Conservation (phyloP, 2,888 invertebrate genomes). For the Palloptera scutellata region DNA sequence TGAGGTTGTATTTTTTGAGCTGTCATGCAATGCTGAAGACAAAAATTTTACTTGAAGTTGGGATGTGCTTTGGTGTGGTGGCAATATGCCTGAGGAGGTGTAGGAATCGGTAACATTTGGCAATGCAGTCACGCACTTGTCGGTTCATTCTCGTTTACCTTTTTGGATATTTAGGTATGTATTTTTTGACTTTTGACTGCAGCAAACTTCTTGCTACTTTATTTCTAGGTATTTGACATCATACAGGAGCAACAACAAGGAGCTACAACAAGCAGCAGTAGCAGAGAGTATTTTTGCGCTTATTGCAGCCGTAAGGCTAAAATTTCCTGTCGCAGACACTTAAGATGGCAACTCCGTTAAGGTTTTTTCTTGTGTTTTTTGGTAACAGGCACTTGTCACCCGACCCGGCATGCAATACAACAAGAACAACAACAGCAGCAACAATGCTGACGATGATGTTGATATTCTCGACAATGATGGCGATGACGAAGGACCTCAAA, state of each 20-base stretch:
- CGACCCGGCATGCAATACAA: background rate
- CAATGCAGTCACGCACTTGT: slow-evolving; percentile 2
- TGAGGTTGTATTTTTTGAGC: background rate
- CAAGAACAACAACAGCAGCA: background rate
- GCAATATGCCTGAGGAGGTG: background rate
- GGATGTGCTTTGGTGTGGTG: too few species aligned
- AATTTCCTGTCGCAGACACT: background rate
- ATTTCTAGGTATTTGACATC: too few species aligned
- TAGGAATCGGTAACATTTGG: background rate
- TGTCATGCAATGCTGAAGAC: background rate
- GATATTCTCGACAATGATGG: background rate
- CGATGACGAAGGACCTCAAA: background rate
- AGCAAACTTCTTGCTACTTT: too few species aligned
- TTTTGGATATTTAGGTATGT: background rate
- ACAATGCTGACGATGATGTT: background rate
- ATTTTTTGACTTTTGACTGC: background rate
- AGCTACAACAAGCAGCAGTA: too few species aligned
- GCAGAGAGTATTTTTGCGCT: too few species aligned
- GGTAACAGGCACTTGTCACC: background rate
- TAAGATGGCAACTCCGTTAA: background rate
- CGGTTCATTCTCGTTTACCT: background rate
- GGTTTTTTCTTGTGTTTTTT: background rate
- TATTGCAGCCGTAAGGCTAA: too few species aligned
- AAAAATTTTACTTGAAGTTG: too few species aligned
- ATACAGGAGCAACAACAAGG: too few species aligned